Evolutionary conservation across 2,888 invertebrate genomes (phyloP), one percentile per base, ranked within the genome.

Genomic region (Conistra vaccinii): DNA sequence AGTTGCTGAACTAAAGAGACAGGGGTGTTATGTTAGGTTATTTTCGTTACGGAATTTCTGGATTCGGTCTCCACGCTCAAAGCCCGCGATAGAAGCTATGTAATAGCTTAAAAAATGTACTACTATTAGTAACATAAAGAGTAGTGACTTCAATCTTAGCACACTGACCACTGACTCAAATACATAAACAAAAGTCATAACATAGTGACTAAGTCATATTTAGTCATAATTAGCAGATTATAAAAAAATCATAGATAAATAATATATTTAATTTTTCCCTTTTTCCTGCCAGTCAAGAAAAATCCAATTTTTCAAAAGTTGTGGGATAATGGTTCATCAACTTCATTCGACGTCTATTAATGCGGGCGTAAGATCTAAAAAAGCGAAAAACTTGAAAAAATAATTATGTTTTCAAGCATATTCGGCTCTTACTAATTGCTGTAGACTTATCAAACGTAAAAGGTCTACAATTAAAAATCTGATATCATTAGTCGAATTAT

Each of bases 401-500:
- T 58, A 58, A 70, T 70, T 53, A 72, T 26, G 67, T 26, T 58
- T 63, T 58, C 29, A 73, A 74, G 69, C 29, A 12, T 60, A 55
- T 57, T 76, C 42, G 14, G n/a, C 57, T 48, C 48, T 69, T 61
- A 58, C 74, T 81, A 78, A 74, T 80, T 74, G 58, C 72, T 76
- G 69, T 67, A 53, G 66, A 69, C 45, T 85, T 77, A 55, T 51
- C 51, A 58, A 85, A 69, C 55, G 57, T 68, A 63, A 82, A 85
- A 78, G 76, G 76, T 75, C 77, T 74, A 63, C 78, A 80, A 83
- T 88, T 80, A 87, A 87, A 81, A 86, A 86, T 83, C 57, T 66
- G 74, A 65, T 61, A 72, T 76, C 78, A 86, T 88, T 87, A 88
- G 63, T 75, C 61, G 72, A 85, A 87, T 76, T 73, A 76, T 76